Conservation (phyloP, 1,140 invertebrate genomes). For the Camponotus floridanus region DNA sequence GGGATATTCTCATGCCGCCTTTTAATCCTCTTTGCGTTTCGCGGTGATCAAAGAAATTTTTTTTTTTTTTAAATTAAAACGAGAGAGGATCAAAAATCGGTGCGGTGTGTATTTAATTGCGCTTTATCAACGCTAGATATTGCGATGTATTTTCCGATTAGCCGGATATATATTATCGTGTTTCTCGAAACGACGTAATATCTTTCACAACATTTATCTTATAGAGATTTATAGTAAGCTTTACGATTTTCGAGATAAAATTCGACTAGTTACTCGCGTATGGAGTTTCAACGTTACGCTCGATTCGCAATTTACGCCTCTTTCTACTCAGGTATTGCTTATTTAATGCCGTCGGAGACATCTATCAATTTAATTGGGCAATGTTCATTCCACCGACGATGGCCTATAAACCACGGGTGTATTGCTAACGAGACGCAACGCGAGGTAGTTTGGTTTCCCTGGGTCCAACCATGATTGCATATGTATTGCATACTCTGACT, state of each 20-base stretch:
- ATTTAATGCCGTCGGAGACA: constrained; percentile 84
- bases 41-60: constrained; percentile 62
- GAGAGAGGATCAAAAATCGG: constrained; percentile 52
- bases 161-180: constrained; percentile 7
- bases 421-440: constrained; percentile 85
- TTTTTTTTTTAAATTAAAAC: constrained; percentile 64
- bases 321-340: constrained; percentile 78
- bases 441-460: constrained; percentile 81
- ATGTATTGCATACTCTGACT: constrained; percentile 82
- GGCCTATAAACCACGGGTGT: constrained; percentile 84
- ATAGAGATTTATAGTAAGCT: background rate
- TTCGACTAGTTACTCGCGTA: background rate
- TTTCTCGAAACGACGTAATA: background rate
- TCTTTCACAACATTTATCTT: background rate
- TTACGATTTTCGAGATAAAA: background rate
- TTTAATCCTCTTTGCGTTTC: constrained; percentile 74
- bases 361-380: constrained; percentile 87
- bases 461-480: constrained; percentile 79
- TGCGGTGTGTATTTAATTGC: constrained; percentile 68
- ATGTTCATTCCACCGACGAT: constrained; percentile 86
- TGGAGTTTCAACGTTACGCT: constrained; percentile 3
- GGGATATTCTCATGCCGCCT: constrained; percentile 51
- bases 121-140: constrained; percentile 54
- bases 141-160: constrained; percentile 24
- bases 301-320: constrained; percentile 81